Percentiles rank a stretch among this genome's conserved stretches.
These are phyloP conservation scores for Cyrtorhinus lividipennis DNA, from an alignment of 1,140 invertebrate species.

Conservation along the genomic window DNA sequence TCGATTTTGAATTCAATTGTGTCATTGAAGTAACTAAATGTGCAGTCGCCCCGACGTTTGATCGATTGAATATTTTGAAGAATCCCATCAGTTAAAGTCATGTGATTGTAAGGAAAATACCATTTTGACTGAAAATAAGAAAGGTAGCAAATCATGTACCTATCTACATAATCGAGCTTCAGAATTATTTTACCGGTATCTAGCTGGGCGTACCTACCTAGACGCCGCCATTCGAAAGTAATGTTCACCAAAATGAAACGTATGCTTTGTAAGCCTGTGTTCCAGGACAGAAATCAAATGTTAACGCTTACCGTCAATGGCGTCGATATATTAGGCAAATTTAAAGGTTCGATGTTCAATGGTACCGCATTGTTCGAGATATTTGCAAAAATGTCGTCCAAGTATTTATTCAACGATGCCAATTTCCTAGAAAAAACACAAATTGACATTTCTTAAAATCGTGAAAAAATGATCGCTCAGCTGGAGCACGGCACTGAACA, in stretches of 20 bases:
- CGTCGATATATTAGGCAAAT: neutral
- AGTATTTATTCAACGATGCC: neutral
- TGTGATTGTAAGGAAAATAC: slow-evolving; percentile 2
- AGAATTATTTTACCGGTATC: neutral
- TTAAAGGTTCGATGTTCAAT: neutral
- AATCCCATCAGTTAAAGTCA: neutral
- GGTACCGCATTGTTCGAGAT: neutral
- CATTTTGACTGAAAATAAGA: neutral
- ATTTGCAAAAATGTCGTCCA: neutral
- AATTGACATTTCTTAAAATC: neutral
- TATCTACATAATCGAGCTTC: neutral
- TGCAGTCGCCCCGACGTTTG: neutral
- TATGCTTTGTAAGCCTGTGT: neutral
- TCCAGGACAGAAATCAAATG: neutral
- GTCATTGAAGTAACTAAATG: neutral
- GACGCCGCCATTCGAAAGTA: neutral
- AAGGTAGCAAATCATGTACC: neutral
- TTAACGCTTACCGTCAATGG: neutral
- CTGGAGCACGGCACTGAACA: no score
- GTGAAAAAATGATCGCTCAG: no score
- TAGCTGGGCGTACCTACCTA: no score
- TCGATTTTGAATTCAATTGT: neutral
- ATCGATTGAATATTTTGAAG: neutral
- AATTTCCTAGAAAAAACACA: neutral
- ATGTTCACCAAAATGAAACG: neutral